Percentiles rank a stretch among this genome's conserved stretches.
Conservation (phyloP, 2,113 vertebrate genomes). For the Candoia aspera region DNA sequence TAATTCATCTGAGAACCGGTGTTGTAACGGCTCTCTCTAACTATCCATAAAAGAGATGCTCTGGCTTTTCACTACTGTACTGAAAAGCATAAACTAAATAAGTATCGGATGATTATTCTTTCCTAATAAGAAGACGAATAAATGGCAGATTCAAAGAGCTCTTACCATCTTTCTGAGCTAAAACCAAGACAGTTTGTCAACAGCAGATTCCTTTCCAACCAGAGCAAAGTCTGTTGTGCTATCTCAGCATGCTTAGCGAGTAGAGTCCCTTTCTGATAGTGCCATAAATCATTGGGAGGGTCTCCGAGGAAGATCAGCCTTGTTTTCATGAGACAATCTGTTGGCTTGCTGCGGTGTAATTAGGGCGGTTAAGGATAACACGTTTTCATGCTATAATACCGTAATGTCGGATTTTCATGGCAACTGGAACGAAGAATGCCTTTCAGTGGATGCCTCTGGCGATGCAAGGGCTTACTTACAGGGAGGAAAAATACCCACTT, state of each 20-base stretch:
- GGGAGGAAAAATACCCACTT: neutral
- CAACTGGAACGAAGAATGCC: neutral
- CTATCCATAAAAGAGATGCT: neutral
- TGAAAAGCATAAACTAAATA: neutral
- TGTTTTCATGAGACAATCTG: neutral
- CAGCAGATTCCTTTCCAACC: neutral
- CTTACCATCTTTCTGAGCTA: neutral
- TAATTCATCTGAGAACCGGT: neutral
- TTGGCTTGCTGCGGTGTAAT: neutral
- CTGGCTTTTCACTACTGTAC: slow-evolving; percentile 1
- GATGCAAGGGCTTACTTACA: neutral
- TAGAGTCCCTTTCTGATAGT: neutral
- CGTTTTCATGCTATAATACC: neutral
- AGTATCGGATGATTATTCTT: neutral
- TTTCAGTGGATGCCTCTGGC: neutral
- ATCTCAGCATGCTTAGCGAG: neutral
- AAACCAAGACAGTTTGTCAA: neutral
- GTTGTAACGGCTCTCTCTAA: neutral
- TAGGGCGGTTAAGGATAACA: neutral
- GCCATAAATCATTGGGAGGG: neutral
- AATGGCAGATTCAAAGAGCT: neutral
- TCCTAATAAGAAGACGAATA: neutral
- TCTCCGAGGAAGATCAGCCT: too few relatives aligned
- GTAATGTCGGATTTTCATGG: neutral
- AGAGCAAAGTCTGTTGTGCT: neutral